Evolutionary conservation across 2,797 vertebrate species (phyloP).

Genomic region (Schizopygopsis pylzovi): DNA sequence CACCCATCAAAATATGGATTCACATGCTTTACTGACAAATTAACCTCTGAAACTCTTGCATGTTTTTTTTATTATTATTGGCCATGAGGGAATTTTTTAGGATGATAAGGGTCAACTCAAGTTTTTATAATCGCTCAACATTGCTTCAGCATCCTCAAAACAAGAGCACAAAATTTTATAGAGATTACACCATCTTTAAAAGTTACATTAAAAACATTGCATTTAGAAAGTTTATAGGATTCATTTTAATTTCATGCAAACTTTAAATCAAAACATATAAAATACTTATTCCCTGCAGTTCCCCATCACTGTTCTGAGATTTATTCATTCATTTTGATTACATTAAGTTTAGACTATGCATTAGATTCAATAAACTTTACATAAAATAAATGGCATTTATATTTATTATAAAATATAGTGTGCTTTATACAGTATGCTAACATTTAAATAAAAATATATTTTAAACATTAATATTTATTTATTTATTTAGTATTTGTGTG

Average conservation of each 20-base stretch:
- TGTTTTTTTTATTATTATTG: slow-evolving; percentile 58
- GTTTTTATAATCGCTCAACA: slow-evolving; percentile 53
- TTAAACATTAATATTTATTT: too few relatives aligned
- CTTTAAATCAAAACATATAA: background rate
- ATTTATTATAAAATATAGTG: background rate
- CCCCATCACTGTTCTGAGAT: background rate
- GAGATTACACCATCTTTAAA: background rate
- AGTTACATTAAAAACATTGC: background rate
- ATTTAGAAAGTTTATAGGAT: background rate
- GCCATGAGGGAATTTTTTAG: slow-evolving; percentile 66
- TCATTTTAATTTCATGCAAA: background rate
- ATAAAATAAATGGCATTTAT: background rate
- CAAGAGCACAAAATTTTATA: background rate
- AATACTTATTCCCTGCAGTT: background rate
- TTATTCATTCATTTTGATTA: background rate
- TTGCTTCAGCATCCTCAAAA: background rate
- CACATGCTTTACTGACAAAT: slow-evolving; percentile 56
- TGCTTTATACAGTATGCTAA: background rate
- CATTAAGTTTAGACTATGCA: background rate
- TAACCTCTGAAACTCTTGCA: slow-evolving; percentile 61
- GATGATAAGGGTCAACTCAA: slow-evolving; percentile 64
- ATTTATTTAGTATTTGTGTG: background rate
- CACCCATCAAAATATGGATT: slow-evolving; percentile 37
- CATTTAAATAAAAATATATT: background rate
- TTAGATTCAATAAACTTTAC: background rate